phyloP scores from a whole-genome alignment of 2,888 invertebrate species.

The Caenorhabditis parvicauda region DNA sequence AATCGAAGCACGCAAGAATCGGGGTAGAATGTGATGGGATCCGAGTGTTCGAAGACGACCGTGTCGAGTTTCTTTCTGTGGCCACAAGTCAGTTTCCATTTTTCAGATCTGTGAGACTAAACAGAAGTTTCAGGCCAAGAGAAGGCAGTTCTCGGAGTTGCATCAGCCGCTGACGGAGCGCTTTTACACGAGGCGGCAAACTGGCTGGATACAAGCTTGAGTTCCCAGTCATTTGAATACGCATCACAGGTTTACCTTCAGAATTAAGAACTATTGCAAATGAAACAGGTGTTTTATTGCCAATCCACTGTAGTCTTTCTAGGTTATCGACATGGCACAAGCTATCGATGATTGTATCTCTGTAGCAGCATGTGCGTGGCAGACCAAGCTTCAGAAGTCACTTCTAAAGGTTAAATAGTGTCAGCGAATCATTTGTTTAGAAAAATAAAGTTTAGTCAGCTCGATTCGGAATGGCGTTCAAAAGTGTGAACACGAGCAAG shows the following conservation, averaged over 20 bases:
- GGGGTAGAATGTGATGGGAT: conserved; percentile 37
- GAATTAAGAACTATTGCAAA: no score
- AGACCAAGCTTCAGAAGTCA: conserved; percentile 22
- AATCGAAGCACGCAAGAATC: conserved; percentile 17
- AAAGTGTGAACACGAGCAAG: conserved; percentile 23
- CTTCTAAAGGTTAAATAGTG: conserved; percentile 23
- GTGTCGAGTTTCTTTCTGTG: conserved; percentile 23
- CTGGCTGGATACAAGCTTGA: conserved; percentile 8
- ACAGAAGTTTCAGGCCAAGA: conserved; percentile 10
- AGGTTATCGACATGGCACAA: conserved; percentile 21
- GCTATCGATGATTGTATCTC: conserved; percentile 39
- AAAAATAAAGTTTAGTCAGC: no score
- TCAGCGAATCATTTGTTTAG: no score
- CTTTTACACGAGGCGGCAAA: conserved; percentile 33
- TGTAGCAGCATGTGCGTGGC: conserved; percentile 25
- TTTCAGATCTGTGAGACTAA: not conserved
- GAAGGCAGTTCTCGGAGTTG: conserved; percentile 23
- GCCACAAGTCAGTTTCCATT: conserved; percentile 13
- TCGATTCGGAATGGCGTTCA: conserved; percentile 42
- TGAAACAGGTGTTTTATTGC: not conserved
- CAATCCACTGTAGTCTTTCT: not conserved
- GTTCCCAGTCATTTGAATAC: conserved; percentile 32
- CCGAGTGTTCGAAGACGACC: conserved; percentile 19
- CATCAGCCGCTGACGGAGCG: conserved; percentile 31
- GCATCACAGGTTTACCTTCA: conserved; percentile 20